Conservation (phyloP, 2,113 vertebrate species). For the Speoplatyrhinus poulsoni region DNA sequence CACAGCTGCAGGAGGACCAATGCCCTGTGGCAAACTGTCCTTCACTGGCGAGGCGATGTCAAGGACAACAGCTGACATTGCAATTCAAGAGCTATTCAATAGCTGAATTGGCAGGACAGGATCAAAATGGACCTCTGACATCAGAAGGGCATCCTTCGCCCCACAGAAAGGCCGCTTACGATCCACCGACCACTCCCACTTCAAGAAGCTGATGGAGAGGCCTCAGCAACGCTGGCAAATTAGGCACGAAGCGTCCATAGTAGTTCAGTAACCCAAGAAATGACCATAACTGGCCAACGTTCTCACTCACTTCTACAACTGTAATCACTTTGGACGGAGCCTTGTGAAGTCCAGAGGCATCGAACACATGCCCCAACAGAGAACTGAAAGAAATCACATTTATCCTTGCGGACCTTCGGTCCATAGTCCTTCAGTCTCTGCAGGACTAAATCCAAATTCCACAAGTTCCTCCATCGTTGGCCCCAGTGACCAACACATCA, state of each 20-base stretch:
- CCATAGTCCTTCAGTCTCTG: conserved; percentile 10
- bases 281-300: conserved; percentile 4
- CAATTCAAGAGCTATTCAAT: no score
- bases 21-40: no score
- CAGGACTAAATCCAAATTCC: conserved; percentile 5
- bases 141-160: conserved; percentile 67
- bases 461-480: not conserved
- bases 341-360: not conserved
- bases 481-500: conserved; percentile 14
- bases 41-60: no score
- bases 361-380: conserved; percentile 6
- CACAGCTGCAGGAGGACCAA: no score
- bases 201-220: conserved; percentile 48
- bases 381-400: conserved; percentile 11
- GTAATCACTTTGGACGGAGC: not conserved
- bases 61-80: no score
- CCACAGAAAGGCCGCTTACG: conserved; percentile 69
- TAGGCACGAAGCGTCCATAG: conserved; percentile 28
- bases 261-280: conserved; percentile 30
- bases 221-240: conserved; percentile 55
- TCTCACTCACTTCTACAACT: not conserved
- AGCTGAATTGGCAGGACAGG: conserved; percentile 71
- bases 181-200: conserved; percentile 66
- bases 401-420: not conserved
- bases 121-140: conserved; percentile 71